These are phyloP conservation scores for Xestia ashworthii DNA, from an alignment of 2,888 invertebrate genomes.

Conservation along the genomic window DNA sequence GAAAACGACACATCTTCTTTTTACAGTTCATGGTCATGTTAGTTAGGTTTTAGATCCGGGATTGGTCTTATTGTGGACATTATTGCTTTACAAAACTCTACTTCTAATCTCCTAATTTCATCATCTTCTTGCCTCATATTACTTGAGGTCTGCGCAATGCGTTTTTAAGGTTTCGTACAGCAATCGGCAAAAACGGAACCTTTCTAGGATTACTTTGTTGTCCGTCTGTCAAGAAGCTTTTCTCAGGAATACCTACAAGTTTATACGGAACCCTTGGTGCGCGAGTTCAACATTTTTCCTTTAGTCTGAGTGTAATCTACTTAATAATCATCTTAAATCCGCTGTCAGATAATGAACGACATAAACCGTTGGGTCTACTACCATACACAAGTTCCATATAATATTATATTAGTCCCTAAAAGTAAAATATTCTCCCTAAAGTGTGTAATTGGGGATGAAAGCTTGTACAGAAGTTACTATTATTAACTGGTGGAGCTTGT, in stretches of 20 bases:
- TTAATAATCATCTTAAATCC: background rate
- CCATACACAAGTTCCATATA: background rate
- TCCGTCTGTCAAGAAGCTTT: no score
- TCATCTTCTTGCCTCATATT: background rate
- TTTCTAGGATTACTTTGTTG: no score
- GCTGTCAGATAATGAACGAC: background rate
- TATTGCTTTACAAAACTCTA: background rate
- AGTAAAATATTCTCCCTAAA: background rate
- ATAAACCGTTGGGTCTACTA: background rate
- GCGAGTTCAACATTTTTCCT: background rate
- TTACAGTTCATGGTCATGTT: constrained; percentile 10
- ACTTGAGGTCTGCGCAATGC: background rate
- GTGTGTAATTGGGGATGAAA: background rate
- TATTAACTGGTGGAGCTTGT: background rate
- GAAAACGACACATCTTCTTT: constrained; percentile 13
- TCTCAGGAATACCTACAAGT: no score
- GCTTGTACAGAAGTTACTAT: background rate
- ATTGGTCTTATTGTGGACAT: background rate
- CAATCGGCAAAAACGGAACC: no score
- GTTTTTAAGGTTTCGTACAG: background rate
- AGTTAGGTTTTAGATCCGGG: constrained; percentile 11
- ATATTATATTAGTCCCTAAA: background rate
- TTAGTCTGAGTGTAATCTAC: background rate
- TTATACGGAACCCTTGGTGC: no score
- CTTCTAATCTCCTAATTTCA: background rate